Base-by-base conservation (phyloP, 2,888 invertebrate species). In the Drosophila recens region DNA sequence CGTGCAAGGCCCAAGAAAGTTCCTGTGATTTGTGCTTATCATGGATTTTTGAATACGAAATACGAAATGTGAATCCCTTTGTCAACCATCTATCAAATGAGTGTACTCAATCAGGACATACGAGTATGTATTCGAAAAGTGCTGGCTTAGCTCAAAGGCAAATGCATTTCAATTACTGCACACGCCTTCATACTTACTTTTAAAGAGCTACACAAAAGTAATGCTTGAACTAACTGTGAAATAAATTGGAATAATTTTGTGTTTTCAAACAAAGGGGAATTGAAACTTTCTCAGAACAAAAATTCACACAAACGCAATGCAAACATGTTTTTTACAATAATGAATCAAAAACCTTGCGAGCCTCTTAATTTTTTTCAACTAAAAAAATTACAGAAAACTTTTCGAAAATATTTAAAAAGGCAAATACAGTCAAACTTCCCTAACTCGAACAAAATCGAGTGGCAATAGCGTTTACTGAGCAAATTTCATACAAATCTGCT, bases 31-130 rank as follows among this genome's bases (percentile, higher is more conserved):
- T 64, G 15, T 48, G 54, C 27, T 38, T 62, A 46, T 62, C 45
- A 36, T 33, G 4, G 38, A 27, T 53, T n/a, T 49, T 36, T n/a
- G 42, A 33, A 33, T 56, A 20, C 13, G 42, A 43, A 20, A 33
- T 56, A 10, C 9, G 42, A 43, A 57, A 57, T 52, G 27, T 36
- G 52, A 57, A 27, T 57, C 20, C 45, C 23, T 45, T 45, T 57
- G 56, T 45, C 45, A 57, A 27, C 20, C 56, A 57, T 34, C 56
- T 36, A 27, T 57, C 23, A 45, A 45, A 15, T 45, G 56, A 36
- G 43, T 30, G 23, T 20, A 57, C 45, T 45, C 23, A 45, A 23
- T 34, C 34, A 34, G 56, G 6, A 34, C 27, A 45, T 36, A 17
- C 17, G 17, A 17, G 17, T 17, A 17, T 1, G 17, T 17, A 45